Evolutionary conservation across 2,888 invertebrate genomes (phyloP).

Genomic region (Macrophya annulata): DNA sequence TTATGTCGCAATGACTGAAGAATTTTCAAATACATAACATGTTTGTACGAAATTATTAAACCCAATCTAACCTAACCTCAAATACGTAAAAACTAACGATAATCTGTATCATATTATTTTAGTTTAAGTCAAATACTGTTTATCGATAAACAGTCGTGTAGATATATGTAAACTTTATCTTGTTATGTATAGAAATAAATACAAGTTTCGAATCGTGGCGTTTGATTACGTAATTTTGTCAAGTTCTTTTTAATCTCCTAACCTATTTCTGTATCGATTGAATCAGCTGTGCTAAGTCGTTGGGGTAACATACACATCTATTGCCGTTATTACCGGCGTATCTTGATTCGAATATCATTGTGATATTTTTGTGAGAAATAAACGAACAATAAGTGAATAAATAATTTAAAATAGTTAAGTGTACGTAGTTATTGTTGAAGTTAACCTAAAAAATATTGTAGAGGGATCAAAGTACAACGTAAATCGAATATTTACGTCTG

Average conservation of each 20-base stretch:
- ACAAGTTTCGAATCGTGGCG: not conserved
- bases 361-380: not conserved
- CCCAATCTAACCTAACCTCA: constrained; percentile 11
- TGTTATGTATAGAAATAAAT: not conserved
- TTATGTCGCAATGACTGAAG: not conserved
- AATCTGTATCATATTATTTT: not conserved
- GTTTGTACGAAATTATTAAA: not conserved
- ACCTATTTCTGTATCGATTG: constrained; percentile 22
- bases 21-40: not conserved
- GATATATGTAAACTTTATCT: not conserved
- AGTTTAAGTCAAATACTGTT: not conserved
- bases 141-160: not conserved
- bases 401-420: not conserved
- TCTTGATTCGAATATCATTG: not conserved
- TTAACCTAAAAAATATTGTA: constrained; percentile 14
- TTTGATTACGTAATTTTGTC: constrained; percentile 26
- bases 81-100: not conserved
- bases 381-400: not conserved
- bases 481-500: not conserved
- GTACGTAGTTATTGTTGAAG: not conserved
- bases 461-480: constrained; percentile 21
- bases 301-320: not conserved
- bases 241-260: not conserved
- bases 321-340: constrained; percentile 14
- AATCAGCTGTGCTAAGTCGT: constrained; percentile 15